These are phyloP conservation scores for Mirza zaza DNA, from an alignment of 2,113 vertebrate species.

Conservation along the genomic window DNA sequence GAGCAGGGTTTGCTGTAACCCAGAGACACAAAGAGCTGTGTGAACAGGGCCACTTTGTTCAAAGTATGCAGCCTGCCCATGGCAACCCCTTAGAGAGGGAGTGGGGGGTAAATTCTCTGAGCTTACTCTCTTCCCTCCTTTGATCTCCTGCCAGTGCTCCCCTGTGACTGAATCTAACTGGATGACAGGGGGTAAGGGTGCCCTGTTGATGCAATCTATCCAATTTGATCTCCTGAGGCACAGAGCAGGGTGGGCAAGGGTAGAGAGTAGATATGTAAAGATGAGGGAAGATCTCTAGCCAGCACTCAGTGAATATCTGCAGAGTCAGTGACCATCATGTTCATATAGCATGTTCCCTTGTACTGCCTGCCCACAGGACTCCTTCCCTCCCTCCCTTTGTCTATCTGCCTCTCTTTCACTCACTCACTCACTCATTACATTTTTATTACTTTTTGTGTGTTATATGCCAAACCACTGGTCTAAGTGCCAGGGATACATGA, in stretches of 20 bases:
- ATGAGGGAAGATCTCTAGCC: background rate
- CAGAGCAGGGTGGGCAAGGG: background rate
- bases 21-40: background rate
- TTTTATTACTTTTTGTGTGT: background rate
- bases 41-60: background rate
- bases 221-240: background rate
- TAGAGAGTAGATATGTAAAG: background rate
- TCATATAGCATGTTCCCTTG: background rate
- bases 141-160: background rate
- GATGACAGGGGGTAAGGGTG: background rate
- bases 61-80: background rate
- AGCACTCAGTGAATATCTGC: background rate
- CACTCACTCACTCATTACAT: background rate
- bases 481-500: background rate
- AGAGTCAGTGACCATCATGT: background rate
- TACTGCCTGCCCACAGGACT: too few species aligned
- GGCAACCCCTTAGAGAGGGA: background rate
- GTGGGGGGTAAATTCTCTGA: background rate
- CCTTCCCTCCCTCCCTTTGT: background rate
- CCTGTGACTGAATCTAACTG: background rate
- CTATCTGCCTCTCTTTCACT: background rate
- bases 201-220: background rate
- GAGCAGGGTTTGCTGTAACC: background rate
- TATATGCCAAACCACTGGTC: background rate
- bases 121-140: background rate